Base-by-base conservation (phyloP, 2,888 invertebrate genomes). In the Stenoptilia bipunctidactyla region DNA sequence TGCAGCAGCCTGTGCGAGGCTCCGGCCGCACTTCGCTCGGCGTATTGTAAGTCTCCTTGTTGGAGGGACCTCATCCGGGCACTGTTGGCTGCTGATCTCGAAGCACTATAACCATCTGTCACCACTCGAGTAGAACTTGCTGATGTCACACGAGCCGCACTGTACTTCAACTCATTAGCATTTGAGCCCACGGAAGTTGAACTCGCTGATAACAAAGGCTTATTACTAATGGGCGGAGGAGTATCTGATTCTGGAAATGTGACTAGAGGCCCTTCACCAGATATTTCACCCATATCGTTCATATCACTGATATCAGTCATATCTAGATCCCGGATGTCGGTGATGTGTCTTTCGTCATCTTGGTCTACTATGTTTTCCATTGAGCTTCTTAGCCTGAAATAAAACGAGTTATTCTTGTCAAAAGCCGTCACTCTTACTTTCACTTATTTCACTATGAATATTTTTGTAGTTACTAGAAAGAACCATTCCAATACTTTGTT, bases 211-310 rank as follows among this genome's bases (percentile, higher is more conserved):
- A 79, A 60, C 53, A 85, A 51, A 40, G 87, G 64, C 66, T 84
- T 59, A 56, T 85, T 61, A 65, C 66, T 61, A 43, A 67, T 58
- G 38, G 87, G 88, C 13, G 89, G 88, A 39, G 91, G 90, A 14
- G 92, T 90, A 50, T 92, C 92, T 1, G 89, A 88, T 66, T 92
- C 93, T 12, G 92, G 94, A 72, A 92, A 92, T 42, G 93, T 93
- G 40, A 94, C 92, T 49, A 93, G 66, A 0, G 93, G 92, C 47
- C 91, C 90, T 36, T 85, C 83, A 8, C 68, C 59, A 15, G 67
- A 61, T 14, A 80, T 61, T 41, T 83, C 83, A 39, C 68, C 66
- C 67, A 83, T 77, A 52, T 85, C 86, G 50, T 77, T 72, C 56
- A 85, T 85, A 40, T 84, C 79, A 40, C 80, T 75, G 40, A 82